These are phyloP conservation scores for Sinohyriopsis cumingii DNA, from an alignment of 2,888 invertebrate species.

Conservation along the genomic window DNA sequence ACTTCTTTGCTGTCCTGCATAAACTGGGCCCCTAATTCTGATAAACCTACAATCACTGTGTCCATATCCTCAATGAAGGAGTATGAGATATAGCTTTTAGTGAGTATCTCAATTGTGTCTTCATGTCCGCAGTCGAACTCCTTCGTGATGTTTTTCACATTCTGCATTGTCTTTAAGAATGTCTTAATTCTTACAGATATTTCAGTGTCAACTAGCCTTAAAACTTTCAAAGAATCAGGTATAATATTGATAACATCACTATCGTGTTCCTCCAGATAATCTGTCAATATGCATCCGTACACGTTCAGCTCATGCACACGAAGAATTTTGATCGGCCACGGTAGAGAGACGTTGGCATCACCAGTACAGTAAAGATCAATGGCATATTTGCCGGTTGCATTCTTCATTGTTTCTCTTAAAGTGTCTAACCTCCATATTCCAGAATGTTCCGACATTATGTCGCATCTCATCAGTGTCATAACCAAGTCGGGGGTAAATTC, in stretches of 20 bases:
- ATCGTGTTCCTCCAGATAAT: constrained; percentile 29
- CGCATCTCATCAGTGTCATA: constrained; percentile 17
- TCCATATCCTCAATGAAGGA: constrained; percentile 16
- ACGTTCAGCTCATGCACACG: constrained; percentile 30
- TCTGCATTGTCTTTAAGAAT: constrained; percentile 14
- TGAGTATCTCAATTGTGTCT: constrained; percentile 23
- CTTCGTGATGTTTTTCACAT: constrained; percentile 21
- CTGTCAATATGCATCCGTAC: constrained; percentile 27
- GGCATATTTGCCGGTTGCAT: constrained; percentile 15
- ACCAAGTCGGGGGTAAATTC: constrained; percentile 18
- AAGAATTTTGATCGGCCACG: constrained; percentile 40
- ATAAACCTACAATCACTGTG: constrained; percentile 2
- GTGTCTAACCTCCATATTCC: constrained; percentile 15
- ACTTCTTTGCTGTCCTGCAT: constrained; percentile 23
- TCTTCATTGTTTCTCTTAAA: neutral
- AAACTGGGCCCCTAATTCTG: constrained; percentile 24
- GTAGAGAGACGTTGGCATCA: constrained; percentile 28
- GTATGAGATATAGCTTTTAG: constrained; percentile 28
- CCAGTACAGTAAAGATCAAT: constrained; percentile 28
- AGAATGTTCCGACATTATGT: constrained; percentile 12
- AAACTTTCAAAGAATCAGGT: constrained; percentile 32
- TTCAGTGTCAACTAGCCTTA: constrained; percentile 20
- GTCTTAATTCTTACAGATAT: constrained; percentile 17
- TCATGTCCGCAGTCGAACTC: constrained; percentile 42
- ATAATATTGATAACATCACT: constrained; percentile 11